Base-by-base conservation (phyloP, 2,888 invertebrate genomes). In the Ochropacha duplaris region DNA sequence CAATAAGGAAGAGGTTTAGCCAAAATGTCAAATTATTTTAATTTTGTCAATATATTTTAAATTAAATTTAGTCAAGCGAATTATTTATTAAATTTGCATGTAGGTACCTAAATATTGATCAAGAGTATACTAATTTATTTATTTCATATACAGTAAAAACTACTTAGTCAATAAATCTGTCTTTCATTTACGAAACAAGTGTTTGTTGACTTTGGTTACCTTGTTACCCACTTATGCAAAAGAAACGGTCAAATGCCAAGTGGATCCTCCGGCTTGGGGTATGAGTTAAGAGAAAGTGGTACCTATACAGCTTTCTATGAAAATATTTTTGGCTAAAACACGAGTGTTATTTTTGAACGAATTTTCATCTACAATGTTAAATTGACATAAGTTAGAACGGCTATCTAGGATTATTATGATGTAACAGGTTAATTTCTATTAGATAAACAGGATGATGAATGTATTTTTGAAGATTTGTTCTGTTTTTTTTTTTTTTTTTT, bases 231-330 rank as follows among this genome's bases (percentile, higher is more conserved):
- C 28, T 28, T 28, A 28, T 28, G 56, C 56, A 52, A 24, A 50
- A 59, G n/a, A 39, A 8, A 16, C 16, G n/a, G 39, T 19, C 44
- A 55, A 59, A 26, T 36, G 31, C 22, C 49, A 55, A 57, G 60
- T 60, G 14, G 59, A 58, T 66, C 19, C 44, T 19, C 6, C 2
- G 4, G 60, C 61, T 61, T 31, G 57, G 39, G 55, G 22, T 56
- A 54, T 49, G 9, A 51, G 14, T 49, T 55, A 49, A 57, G 63
- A 62, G 71, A 69, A 71, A 71, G 71, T 64, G 51, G 51, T 19
- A n/a, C n/a, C n/a, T n/a, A 44, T 19, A 9, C 62, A 64, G 66
- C 74, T 74, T 74, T 74, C 74, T 74, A 69, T 61, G 59, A 61
- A 62, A 60, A 60, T 59, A 62, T 54, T 59, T 56, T 19, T 3